Conservation (phyloP, 1,140 invertebrate genomes). For the Halictus rubicundus region DNA sequence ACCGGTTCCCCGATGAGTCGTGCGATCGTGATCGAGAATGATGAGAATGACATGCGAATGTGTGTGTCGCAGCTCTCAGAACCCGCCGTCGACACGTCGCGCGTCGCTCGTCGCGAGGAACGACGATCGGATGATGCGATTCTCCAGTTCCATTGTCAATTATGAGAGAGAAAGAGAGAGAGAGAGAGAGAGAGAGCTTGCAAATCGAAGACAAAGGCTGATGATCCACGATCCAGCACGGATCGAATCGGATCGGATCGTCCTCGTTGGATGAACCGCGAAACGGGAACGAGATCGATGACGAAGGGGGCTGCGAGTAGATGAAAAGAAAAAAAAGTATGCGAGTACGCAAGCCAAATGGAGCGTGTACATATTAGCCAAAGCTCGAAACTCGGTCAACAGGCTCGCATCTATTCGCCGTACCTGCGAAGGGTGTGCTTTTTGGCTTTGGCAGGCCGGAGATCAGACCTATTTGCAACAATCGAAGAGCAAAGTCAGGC, state of each 20-base stretch:
- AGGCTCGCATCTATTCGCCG: constrained; percentile 60
- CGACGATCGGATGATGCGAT: constrained; percentile 48
- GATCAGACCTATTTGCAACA: constrained; percentile 76
- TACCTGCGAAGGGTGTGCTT: constrained; percentile 76
- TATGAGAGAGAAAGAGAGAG: no score
- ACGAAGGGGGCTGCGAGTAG: neutral
- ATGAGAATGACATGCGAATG: neutral
- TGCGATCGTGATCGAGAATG: neutral
- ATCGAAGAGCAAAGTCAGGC: constrained; percentile 68
- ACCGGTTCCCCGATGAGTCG: neutral
- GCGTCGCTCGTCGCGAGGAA: constrained; percentile 51
- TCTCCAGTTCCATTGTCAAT: neutral
- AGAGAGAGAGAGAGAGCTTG: constrained; percentile 14
- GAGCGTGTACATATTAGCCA: constrained; percentile 58
- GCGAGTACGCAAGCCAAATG: constrained; percentile 57
- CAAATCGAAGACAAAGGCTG: neutral
- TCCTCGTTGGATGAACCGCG: no score
- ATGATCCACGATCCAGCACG: neutral
- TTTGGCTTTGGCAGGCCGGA: constrained; percentile 76
- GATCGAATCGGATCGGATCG: neutral
- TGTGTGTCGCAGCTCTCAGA: constrained; percentile 49
- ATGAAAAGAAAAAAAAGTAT: constrained; percentile 16
- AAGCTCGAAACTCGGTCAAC: constrained; percentile 64
- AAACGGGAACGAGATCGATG: neutral
- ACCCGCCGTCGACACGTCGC: constrained; percentile 53